Percentiles rank a stretch among this genome's conserved stretches.
Conservation (phyloP, 35 echinoderm and acorn worm genomes). For the Apostichopus californicus region DNA sequence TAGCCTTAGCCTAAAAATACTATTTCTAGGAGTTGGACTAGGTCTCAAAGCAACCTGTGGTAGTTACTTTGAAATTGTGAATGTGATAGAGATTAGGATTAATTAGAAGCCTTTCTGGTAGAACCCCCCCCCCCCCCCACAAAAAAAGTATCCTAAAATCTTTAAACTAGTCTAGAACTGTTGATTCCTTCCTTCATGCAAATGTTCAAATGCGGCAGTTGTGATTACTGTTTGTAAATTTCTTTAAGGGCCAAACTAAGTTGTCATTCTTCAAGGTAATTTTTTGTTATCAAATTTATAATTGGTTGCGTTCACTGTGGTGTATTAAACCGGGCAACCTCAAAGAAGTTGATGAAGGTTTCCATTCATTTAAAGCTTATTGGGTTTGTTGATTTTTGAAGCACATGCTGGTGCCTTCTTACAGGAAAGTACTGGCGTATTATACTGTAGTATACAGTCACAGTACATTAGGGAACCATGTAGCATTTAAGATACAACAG, state of each 20-base stretch:
- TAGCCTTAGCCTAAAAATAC: too few species aligned
- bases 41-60: too few species aligned
- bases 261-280: constrained; percentile 3
- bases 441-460: not conserved
- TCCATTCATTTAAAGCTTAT: constrained; percentile 49
- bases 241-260: constrained; percentile 44
- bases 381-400: constrained; percentile 43
- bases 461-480: not conserved
- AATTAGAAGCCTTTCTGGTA: too few species aligned
- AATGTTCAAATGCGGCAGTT: constrained; percentile 1
- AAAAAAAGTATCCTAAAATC: too few species aligned
- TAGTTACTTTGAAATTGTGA: too few species aligned
- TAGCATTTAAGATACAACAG: constrained; percentile 29
- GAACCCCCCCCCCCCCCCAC: too few species aligned
- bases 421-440: not conserved
- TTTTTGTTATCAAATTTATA: constrained; percentile 36
- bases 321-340: not conserved
- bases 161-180: not conserved
- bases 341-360: not conserved
- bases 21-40: too few species aligned
- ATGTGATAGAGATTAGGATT: too few species aligned
- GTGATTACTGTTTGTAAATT: constrained; percentile 25
- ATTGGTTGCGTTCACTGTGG: constrained; percentile 1
- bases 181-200: not conserved
- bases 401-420: constrained; percentile 34